A percentile compares a stretch with the other conserved stretches of the same genome.
Conservation (phyloP, 2,797 vertebrate genomes). For the Sarcophilus harrisii region DNA sequence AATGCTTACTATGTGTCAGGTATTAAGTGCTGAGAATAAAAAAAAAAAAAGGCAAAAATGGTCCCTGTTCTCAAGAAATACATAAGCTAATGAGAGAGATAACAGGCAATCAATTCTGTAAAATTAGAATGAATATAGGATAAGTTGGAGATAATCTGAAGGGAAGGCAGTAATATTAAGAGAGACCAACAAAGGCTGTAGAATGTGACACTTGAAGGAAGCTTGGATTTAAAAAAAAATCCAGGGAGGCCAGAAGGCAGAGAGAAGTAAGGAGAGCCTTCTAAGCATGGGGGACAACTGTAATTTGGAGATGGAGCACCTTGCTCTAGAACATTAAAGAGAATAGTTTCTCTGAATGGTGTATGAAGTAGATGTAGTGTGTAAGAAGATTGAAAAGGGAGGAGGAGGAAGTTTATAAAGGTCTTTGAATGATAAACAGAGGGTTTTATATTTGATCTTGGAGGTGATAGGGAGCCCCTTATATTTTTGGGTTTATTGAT, state of each 20-base stretch:
- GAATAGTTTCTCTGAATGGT: background rate
- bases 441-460: no score
- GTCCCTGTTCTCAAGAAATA: background rate
- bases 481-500: no score
- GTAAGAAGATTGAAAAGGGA: background rate
- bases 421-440: no score
- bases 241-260: background rate
- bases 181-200: background rate
- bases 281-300: background rate
- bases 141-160: background rate
- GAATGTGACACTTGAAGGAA: background rate
- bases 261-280: background rate
- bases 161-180: background rate
- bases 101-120: background rate
- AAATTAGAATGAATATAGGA: background rate
- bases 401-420: no score
- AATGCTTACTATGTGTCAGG: background rate
- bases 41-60: background rate
- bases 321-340: background rate
- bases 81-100: background rate
- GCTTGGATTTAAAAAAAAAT: background rate
- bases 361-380: background rate
- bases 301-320: background rate
- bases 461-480: no score
- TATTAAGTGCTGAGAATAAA: background rate